phyloP scores from a whole-genome alignment of 2,888 invertebrate species.

The Glyphotaelius pellucidus region DNA sequence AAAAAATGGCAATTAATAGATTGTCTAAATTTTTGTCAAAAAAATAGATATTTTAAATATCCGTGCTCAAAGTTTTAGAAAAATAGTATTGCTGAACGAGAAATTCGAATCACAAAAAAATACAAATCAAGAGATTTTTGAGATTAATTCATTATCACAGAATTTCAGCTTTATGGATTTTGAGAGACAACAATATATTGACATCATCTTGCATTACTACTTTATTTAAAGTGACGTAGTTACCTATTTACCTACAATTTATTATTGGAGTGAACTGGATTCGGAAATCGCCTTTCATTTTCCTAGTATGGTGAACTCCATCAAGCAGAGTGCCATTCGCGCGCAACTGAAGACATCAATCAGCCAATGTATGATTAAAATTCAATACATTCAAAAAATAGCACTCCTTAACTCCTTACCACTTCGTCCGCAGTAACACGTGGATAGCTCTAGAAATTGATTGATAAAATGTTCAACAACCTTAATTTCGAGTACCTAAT shows the following conservation, averaged over 20 bases:
- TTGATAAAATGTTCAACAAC: too few species aligned
- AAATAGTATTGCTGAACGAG: not conserved
- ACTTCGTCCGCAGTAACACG: too few species aligned
- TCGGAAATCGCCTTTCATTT: not conserved
- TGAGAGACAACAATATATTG: not conserved
- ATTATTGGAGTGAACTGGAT: not conserved
- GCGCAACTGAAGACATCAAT: not conserved
- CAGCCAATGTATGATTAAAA: not conserved
- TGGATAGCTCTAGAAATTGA: too few species aligned
- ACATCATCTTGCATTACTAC: not conserved
- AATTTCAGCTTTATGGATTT: not conserved
- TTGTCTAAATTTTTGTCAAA: too few species aligned
- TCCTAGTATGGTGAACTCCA: not conserved
- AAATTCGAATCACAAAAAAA: not conserved
- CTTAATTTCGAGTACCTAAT: too few species aligned
- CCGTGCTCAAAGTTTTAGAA: not conserved
- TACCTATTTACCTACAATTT: not conserved
- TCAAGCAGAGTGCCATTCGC: not conserved
- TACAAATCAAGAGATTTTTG: not conserved
- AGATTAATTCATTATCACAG: not conserved
- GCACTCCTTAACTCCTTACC: too few species aligned
- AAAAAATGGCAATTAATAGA: too few species aligned
- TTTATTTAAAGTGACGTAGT: not conserved
- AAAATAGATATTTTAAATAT: too few species aligned
- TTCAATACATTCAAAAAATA: not conserved